A percentile compares a stretch with the other conserved stretches of the same genome.
These are phyloP conservation scores for Heterohyrax brucei DNA, from an alignment of 2,797 vertebrate species.

Conservation along the genomic window DNA sequence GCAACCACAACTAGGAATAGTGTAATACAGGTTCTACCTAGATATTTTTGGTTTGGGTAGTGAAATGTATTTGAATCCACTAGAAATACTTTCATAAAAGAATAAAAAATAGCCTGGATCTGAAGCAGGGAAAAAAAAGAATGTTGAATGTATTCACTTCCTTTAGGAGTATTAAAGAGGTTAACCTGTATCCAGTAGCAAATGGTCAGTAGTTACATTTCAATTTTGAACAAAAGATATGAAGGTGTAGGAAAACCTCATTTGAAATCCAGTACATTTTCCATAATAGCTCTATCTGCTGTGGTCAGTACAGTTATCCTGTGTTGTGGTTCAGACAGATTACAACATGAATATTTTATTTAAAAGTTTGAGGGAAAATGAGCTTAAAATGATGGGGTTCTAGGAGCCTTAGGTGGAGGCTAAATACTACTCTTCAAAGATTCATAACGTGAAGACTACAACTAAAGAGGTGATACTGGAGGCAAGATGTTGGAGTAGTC, in stretches of 20 bases:
- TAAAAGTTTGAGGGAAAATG: slow-evolving; percentile 49
- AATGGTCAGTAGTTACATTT: slow-evolving; percentile 35
- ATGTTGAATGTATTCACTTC: slow-evolving; percentile 56
- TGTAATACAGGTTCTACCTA: slow-evolving; percentile 60
- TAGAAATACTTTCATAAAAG: slow-evolving; percentile 71
- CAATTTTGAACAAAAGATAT: slow-evolving; percentile 63
- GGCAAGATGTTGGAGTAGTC: no score
- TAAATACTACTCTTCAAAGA: background rate
- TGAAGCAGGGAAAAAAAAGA: slow-evolving; percentile 59
- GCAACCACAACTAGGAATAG: slow-evolving; percentile 67
- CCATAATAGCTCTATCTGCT: background rate
- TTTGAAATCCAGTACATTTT: slow-evolving; percentile 57
- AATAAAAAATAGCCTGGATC: slow-evolving; percentile 73
- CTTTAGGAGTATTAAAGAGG: background rate
- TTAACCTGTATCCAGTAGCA: slow-evolving; percentile 18
- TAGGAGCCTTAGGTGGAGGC: background rate
- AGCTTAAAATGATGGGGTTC: slow-evolving; percentile 19
- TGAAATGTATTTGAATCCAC: slow-evolving; percentile 78
- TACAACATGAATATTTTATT: slow-evolving; percentile 35
- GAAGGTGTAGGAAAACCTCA: slow-evolving; percentile 25
- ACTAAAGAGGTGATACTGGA: background rate
- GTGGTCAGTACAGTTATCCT: background rate
- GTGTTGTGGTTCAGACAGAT: slow-evolving; percentile 60
- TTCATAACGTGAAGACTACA: background rate
- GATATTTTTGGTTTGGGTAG: slow-evolving; percentile 82